A percentile compares a stretch with the other conserved stretches of the same genome.
Conservation (phyloP, 2,113 vertebrate genomes). For the Dunckerocampus dactyliophorus region DNA sequence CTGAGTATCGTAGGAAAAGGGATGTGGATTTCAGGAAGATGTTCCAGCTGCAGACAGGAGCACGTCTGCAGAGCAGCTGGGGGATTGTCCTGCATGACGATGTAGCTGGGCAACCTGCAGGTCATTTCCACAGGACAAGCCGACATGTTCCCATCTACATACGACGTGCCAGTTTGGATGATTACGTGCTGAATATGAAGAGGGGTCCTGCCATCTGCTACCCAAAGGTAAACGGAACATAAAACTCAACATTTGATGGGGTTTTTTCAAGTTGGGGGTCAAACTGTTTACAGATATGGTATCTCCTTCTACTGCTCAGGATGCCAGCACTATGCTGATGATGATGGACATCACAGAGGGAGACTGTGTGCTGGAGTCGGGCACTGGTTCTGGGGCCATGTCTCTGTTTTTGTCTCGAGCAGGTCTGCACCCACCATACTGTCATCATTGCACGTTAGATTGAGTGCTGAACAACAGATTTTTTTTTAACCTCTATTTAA, state of each 20-base stretch:
- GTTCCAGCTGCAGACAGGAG: conserved; percentile 62
- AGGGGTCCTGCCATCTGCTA: conserved; percentile 80
- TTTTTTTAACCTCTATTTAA: not conserved
- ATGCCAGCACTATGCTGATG: conserved; percentile 69
- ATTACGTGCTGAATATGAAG: conserved; percentile 84
- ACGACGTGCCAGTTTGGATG: conserved; percentile 79
- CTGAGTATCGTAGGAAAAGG: conserved; percentile 58
- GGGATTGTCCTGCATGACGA: conserved; percentile 69
- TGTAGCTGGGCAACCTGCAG: conserved; percentile 71
- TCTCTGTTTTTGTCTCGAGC: conserved; percentile 89
- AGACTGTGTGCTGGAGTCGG: conserved; percentile 83
- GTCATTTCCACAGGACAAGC: conserved; percentile 60
- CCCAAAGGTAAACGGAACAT: conserved; percentile 77
- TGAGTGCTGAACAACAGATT: not conserved
- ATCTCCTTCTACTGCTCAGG: conserved; percentile 60
- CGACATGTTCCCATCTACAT: conserved; percentile 64
- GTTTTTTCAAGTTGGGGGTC: not conserved
- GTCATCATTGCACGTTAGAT: not conserved
- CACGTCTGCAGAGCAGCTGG: conserved; percentile 60
- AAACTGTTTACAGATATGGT: not conserved
- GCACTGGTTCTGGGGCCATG: conserved; percentile 85
- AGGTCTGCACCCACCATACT: conserved; percentile 66
- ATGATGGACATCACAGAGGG: conserved; percentile 85
- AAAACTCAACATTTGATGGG: too few species aligned
- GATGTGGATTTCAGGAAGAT: conserved; percentile 67